A percentile compares a stretch with the other conserved stretches of the same genome.
These are phyloP conservation scores for Dicranocentrus wangi DNA, from an alignment of 2,888 invertebrate genomes.

Conservation along the genomic window DNA sequence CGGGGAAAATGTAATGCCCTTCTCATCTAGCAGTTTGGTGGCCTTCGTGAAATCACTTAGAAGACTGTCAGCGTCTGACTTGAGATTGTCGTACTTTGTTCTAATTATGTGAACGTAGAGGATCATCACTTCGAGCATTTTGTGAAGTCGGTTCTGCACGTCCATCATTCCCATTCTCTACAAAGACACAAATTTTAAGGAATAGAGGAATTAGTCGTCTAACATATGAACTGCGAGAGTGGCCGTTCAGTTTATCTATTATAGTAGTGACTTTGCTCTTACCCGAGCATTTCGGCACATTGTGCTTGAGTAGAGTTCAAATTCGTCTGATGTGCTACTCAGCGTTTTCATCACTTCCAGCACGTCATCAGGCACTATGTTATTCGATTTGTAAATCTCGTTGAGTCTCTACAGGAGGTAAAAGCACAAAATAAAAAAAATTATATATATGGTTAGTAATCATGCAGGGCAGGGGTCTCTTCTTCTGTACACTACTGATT, in stretches of 20 bases:
- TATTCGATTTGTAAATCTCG: slow-evolving; percentile 45
- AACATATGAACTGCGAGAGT: too few species aligned
- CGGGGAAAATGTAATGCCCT: slow-evolving; percentile 56
- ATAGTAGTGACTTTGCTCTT: too few species aligned
- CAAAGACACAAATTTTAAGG: slow-evolving; percentile 28
- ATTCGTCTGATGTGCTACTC: slow-evolving; percentile 65
- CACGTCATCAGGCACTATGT: slow-evolving; percentile 57
- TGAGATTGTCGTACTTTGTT: slow-evolving; percentile 59
- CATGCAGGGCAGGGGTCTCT: too few species aligned
- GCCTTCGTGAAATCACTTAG: slow-evolving; percentile 60
- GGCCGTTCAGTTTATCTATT: too few species aligned
- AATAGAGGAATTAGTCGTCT: too few species aligned
- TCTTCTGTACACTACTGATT: too few species aligned
- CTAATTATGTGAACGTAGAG: slow-evolving; percentile 72
- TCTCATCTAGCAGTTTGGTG: slow-evolving; percentile 62
- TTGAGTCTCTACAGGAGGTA: slow-evolving; percentile 53
- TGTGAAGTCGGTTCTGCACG: slow-evolving; percentile 70
- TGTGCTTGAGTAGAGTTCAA: slow-evolving; percentile 60
- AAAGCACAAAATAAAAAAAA: neutral
- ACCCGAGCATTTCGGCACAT: slow-evolving; percentile 69
- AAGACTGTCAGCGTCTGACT: slow-evolving; percentile 43
- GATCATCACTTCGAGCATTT: slow-evolving; percentile 73
- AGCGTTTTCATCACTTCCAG: slow-evolving; percentile 57
- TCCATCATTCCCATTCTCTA: slow-evolving; percentile 72
- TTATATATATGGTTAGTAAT: too few species aligned